phyloP scores from a whole-genome alignment of 2,888 invertebrate species.

The Sipha maydis region DNA sequence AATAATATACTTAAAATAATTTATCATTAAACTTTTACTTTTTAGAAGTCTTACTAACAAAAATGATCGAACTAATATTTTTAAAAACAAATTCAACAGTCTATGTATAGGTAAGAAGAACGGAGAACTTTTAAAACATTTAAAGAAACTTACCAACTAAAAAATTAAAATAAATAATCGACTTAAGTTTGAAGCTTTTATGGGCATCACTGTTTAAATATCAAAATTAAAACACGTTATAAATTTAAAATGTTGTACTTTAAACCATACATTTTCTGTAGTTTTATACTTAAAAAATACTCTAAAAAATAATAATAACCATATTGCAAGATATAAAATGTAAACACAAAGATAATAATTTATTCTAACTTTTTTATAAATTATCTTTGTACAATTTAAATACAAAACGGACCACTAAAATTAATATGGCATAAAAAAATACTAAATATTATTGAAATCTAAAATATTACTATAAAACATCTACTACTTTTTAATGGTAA shows the following conservation, averaged over 20 bases:
- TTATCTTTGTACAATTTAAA: background rate
- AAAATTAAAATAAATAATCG: background rate
- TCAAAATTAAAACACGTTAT: background rate
- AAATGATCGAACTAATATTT: background rate
- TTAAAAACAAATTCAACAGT: background rate
- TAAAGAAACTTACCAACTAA: background rate
- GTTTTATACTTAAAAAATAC: too few species aligned
- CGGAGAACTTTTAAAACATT: background rate
- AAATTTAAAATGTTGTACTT: background rate
- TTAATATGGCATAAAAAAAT: too few species aligned
- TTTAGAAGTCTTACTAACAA: background rate
- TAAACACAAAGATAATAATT: too few species aligned
- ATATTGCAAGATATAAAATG: too few species aligned
- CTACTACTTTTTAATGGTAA: too few species aligned
- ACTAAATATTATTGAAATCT: too few species aligned
- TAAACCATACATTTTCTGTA: background rate
- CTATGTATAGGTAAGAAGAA: background rate
- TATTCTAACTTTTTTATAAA: too few species aligned
- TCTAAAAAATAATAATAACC: too few species aligned
- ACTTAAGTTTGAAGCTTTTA: constrained; percentile 14
- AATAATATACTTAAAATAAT: background rate
- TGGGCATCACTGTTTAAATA: background rate
- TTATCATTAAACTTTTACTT: background rate
- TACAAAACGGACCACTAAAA: background rate
- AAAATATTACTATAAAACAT: too few species aligned